A percentile compares a stretch with the other conserved stretches of the same genome.
Conservation (phyloP, 2,797 vertebrate species). For the Tinamus major region DNA sequence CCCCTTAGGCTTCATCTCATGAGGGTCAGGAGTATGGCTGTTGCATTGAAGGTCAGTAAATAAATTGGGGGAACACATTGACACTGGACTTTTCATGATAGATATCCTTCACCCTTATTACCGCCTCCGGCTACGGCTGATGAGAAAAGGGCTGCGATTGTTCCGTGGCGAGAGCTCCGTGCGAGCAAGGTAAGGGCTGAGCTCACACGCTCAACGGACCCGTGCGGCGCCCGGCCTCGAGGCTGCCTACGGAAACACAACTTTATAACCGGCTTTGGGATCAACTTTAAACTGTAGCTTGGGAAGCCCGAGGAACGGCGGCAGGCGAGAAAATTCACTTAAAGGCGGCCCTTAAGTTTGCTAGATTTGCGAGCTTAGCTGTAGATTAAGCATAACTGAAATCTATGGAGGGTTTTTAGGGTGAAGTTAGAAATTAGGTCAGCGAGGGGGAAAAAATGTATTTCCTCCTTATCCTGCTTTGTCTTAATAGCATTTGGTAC, state of each 20-base stretch:
- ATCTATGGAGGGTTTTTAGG: conserved; percentile 57
- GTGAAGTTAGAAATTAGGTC: conserved; percentile 65
- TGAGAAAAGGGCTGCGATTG: conserved; percentile 75
- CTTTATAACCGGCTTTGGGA: conserved; percentile 9
- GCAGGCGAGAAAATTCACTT: conserved; percentile 50
- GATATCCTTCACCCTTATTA: conserved; percentile 85
- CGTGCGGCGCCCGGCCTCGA: not conserved
- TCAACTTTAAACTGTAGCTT: not conserved
- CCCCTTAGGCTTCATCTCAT: conserved; percentile 88
- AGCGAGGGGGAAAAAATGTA: not conserved
- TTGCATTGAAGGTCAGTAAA: conserved; percentile 87
- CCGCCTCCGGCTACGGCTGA: conserved; percentile 83
- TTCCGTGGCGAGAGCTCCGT: conserved; percentile 71
- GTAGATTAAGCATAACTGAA: conserved; percentile 66
- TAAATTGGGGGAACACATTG: conserved; percentile 87
- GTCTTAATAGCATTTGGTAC: conserved; percentile 41
- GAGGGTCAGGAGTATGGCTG: conserved; percentile 89
- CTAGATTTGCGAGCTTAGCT: conserved; percentile 61
- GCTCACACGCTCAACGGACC: not conserved
- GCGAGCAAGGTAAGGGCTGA: conserved; percentile 61
- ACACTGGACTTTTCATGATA: conserved; percentile 87
- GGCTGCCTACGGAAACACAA: not conserved
- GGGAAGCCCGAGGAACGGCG: conserved; percentile 9
- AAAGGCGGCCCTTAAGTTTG: conserved; percentile 53
- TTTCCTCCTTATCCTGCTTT: conserved; percentile 58